Conservation (phyloP, 2,888 invertebrate species). For the Nebria salina region DNA sequence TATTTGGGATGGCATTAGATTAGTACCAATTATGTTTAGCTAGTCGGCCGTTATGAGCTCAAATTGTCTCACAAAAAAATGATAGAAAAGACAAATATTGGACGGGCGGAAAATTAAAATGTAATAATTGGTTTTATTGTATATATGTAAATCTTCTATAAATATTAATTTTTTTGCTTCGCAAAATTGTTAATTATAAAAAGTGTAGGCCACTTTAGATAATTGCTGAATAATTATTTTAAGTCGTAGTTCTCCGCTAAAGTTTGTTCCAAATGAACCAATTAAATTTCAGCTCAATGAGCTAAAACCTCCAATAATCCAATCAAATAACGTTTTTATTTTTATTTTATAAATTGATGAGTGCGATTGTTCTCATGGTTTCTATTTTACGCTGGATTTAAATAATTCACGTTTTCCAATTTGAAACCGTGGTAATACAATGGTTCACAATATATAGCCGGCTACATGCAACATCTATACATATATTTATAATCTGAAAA, state of each 20-base stretch:
- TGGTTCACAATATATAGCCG: background rate
- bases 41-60: background rate
- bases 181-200: too few species aligned
- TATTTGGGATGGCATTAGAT: background rate
- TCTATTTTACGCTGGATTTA: background rate
- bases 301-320: background rate
- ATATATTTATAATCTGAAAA: too few species aligned
- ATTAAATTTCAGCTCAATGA: background rate
- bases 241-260: background rate
- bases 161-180: too few species aligned
- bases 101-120: too few species aligned
- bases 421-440: background rate
- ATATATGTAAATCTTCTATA: too few species aligned
- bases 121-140: too few species aligned
- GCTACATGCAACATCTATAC: background rate
- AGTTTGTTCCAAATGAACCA: background rate
- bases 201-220: too few species aligned
- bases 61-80: background rate
- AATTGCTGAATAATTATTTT: too few species aligned
- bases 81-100: background rate
- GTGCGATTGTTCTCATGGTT: background rate
- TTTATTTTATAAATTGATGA: background rate
- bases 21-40: background rate
- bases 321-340: background rate
- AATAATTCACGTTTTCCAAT: background rate